A percentile compares a stretch with the other conserved stretches of the same genome.
phyloP scores from a whole-genome alignment of 2,797 vertebrate genomes.

The Xerus rutilus region DNA sequence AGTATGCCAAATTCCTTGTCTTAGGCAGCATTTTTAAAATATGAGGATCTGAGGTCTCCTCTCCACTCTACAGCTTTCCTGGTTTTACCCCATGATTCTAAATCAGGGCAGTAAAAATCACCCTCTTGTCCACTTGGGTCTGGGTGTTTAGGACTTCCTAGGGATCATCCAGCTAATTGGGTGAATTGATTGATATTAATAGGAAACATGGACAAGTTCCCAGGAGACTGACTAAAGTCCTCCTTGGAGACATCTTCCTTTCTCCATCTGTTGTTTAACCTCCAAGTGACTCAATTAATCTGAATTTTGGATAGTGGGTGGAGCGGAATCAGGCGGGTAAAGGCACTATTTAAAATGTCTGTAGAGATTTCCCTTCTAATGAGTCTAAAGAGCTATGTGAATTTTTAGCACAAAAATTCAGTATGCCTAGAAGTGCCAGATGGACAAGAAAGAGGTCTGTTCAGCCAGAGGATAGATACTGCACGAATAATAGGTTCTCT shows the following conservation, averaged over 20 bases:
- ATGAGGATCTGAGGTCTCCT: background rate
- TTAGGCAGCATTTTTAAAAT: background rate
- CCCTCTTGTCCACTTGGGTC: too few relatives aligned
- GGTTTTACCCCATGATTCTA: background rate
- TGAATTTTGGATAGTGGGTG: background rate
- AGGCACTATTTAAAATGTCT: slow-evolving; percentile 44
- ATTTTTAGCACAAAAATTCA: slow-evolving; percentile 48
- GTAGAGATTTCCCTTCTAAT: background rate
- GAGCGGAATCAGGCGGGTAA: background rate
- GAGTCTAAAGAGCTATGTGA: slow-evolving; percentile 11
- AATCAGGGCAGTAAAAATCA: background rate
- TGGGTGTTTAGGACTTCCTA: background rate
- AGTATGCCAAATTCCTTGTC: background rate
- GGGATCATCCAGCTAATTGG: background rate
- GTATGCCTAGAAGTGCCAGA: slow-evolving; percentile 11
- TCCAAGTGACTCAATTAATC: background rate
- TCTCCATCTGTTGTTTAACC: background rate
- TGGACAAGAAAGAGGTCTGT: background rate
- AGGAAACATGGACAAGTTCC: background rate
- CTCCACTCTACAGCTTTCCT: background rate
- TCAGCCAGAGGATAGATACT: slow-evolving; percentile 6
- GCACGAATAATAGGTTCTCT: background rate
- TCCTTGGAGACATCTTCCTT: background rate
- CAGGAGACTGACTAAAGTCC: background rate
- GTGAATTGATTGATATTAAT: background rate